phyloP scores from a whole-genome alignment of 2,888 invertebrate genomes.

The Agrochola lychnidis region DNA sequence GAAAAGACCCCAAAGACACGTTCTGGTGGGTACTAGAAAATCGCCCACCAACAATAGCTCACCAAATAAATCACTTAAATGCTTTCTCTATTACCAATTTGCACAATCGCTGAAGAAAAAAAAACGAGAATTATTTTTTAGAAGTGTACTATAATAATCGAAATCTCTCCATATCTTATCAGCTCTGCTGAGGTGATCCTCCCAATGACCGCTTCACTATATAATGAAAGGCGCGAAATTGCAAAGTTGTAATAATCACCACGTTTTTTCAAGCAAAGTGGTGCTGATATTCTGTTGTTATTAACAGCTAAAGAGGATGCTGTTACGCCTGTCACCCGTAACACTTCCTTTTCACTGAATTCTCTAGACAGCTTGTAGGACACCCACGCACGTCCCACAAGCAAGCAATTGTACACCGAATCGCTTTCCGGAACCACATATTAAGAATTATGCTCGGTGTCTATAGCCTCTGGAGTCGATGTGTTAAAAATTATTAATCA shows the following conservation, averaged over 20 bases:
- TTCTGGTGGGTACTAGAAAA: not conserved
- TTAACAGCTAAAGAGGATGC: not conserved
- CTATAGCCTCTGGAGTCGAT: not conserved
- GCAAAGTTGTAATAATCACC: conserved; percentile 1
- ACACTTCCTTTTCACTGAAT: not conserved
- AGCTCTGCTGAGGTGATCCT: not conserved
- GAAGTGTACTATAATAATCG: not conserved
- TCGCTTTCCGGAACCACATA: not conserved
- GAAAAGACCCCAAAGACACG: not conserved
- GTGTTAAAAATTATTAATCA: not conserved
- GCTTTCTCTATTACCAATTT: not conserved
- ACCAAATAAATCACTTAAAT: not conserved
- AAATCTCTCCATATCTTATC: not conserved
- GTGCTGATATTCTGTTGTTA: not conserved
- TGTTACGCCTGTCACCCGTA: not conserved
- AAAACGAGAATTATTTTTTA: not conserved
- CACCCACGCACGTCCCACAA: not conserved
- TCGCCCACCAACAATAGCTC: not conserved
- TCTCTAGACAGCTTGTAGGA: not conserved
- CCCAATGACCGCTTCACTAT: not conserved
- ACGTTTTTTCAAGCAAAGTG: not conserved
- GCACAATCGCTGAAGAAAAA: not conserved
- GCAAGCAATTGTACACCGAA: not conserved
- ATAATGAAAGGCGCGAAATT: not conserved
- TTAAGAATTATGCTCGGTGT: not conserved